Evolutionary conservation across 23 tunicate genomes (phyloP).

Genomic region (Oikopleura albicans): DNA sequence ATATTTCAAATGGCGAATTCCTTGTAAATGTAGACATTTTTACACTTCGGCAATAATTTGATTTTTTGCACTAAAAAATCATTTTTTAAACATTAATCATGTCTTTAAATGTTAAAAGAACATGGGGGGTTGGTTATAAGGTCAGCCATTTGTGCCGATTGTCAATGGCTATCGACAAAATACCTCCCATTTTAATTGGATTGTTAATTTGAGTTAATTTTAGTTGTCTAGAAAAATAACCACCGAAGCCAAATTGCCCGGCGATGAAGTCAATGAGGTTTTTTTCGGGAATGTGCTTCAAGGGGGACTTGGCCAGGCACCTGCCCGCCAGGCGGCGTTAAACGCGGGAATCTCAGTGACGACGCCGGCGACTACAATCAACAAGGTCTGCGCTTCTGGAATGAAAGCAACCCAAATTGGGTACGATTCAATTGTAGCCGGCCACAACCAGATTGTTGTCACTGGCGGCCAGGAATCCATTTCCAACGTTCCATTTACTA

Average conservation of each 20-base stretch:
- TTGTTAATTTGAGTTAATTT: too few species aligned
- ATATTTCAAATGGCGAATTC: too few species aligned
- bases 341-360: background rate
- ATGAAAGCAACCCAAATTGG: conserved; percentile 5
- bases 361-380: background rate
- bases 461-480: conserved; percentile 6
- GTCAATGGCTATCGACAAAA: too few species aligned
- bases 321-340: conserved; percentile 1
- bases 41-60: too few species aligned
- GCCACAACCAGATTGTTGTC: background rate
- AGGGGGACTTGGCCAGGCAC: conserved; percentile 9
- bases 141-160: too few species aligned
- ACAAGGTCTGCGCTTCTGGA: conserved; percentile 10
- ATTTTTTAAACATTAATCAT: too few species aligned
- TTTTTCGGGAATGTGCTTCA: conserved; percentile 3
- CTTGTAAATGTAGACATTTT: too few species aligned
- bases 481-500: background rate
- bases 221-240: too few species aligned
- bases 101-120: too few species aligned
- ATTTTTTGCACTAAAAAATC: too few species aligned
- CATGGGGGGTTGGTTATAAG: too few species aligned
- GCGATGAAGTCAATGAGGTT: background rate
- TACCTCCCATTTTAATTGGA: too few species aligned
- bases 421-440: background rate
- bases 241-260: background rate